phyloP scores from a whole-genome alignment of 2,113 vertebrate genomes.

The Engraulis encrasicolus region DNA sequence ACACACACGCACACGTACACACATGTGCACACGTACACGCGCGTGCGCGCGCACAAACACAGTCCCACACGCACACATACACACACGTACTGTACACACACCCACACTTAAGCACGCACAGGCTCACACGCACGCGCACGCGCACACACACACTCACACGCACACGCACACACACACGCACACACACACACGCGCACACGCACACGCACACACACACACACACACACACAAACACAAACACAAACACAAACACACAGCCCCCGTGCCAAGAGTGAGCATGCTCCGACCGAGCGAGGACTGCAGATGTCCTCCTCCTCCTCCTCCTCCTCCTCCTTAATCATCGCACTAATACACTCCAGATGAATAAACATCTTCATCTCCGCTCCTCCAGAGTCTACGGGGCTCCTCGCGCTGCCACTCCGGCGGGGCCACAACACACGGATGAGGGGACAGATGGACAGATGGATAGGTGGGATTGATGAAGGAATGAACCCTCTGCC shows the following conservation, averaged over 20 bases:
- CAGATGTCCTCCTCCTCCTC: slow-evolving; percentile 85
- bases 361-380: slow-evolving; percentile 92
- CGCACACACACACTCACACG: too few relatives aligned
- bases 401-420: slow-evolving; percentile 73
- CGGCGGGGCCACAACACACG: slow-evolving; percentile 65
- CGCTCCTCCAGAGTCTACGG: slow-evolving; percentile 85
- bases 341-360: slow-evolving; percentile 96
- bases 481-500: slow-evolving; percentile 67
- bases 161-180: too few relatives aligned
- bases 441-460: slow-evolving; percentile 66
- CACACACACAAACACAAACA: too few relatives aligned
- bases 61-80: too few relatives aligned
- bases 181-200: neutral
- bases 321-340: slow-evolving; percentile 87
- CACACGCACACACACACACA: slow-evolving; percentile 6
- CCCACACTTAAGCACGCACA: too few relatives aligned
- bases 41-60: too few relatives aligned
- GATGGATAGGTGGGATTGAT: slow-evolving; percentile 77
- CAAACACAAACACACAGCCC: too few relatives aligned
- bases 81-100: too few relatives aligned
- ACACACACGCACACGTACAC: too few relatives aligned
- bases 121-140: too few relatives aligned
- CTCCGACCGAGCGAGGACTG: slow-evolving; percentile 76
- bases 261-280: slow-evolving; percentile 69
- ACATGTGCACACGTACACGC: too few relatives aligned